Evolutionary conservation across 2,113 vertebrate species (phyloP).

Genomic region (Myotis lucifugus): DNA sequence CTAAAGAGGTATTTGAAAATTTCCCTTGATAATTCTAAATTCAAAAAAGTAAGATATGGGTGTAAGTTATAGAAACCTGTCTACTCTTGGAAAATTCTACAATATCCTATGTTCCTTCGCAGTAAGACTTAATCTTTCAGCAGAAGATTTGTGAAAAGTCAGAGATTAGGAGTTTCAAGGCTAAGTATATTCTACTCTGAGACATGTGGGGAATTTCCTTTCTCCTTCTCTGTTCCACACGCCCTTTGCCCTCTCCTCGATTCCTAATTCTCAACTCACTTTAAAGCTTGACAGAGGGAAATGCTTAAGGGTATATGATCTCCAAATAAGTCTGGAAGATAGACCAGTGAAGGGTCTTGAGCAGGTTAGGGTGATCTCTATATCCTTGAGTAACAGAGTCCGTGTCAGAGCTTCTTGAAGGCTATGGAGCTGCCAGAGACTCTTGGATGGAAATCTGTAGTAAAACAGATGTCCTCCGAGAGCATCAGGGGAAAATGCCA

Average conservation of each 20-base stretch:
- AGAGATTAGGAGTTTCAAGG: neutral
- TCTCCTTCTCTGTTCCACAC: neutral
- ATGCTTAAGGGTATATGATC: neutral
- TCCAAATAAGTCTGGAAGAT: neutral
- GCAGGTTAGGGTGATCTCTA: neutral
- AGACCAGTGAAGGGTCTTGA: neutral
- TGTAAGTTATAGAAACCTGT: neutral
- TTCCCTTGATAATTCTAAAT: slow-evolving; percentile 33
- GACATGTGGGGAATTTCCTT: neutral
- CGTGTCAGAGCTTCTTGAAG: neutral
- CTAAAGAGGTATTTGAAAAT: slow-evolving; percentile 1
- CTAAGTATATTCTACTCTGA: neutral
- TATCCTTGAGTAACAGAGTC: neutral
- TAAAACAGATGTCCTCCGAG: neutral
- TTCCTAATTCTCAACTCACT: slow-evolving; percentile 28
- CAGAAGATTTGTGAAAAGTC: neutral
- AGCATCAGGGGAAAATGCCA: neutral
- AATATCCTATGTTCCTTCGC: neutral
- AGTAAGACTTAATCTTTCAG: neutral
- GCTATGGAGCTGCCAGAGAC: neutral
- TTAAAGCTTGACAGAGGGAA: neutral
- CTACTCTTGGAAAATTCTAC: neutral
- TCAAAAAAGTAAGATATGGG: neutral
- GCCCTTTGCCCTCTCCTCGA: neutral
- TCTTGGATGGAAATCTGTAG: neutral